Percentiles rank a stretch among this genome's conserved stretches.
These are phyloP conservation scores for Anableps anableps DNA, from an alignment of 2,797 vertebrate genomes.

Conservation along the genomic window DNA sequence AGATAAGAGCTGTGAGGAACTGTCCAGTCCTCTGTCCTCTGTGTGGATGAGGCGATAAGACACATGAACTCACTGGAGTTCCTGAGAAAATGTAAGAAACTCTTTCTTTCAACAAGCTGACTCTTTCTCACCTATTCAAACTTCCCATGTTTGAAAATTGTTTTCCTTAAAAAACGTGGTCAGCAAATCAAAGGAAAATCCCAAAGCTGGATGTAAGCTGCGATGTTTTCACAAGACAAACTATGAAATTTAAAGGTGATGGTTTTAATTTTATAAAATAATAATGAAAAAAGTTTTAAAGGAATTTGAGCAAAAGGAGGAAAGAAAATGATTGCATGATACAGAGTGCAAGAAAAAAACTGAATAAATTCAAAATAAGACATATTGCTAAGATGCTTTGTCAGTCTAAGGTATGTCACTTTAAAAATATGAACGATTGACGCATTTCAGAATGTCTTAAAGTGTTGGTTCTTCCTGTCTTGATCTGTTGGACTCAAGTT, in stretches of 20 bases:
- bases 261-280: background rate
- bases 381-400: background rate
- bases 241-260: background rate
- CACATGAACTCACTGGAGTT: constrained; percentile 30
- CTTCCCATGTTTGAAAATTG: background rate
- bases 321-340: background rate
- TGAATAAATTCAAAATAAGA: background rate
- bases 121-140: background rate
- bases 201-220: background rate
- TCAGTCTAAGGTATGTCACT: background rate
- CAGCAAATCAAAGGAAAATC: background rate
- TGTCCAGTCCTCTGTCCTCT: constrained; percentile 34
- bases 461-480: too few relatives aligned
- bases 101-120: background rate
- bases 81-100: constrained; percentile 55
- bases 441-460: too few relatives aligned
- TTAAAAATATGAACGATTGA: background rate
- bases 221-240: background rate
- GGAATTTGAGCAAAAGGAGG: background rate
- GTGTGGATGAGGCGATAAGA: constrained; percentile 45
- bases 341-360: too few relatives aligned
- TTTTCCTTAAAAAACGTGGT: background rate
- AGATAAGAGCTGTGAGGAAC: constrained; percentile 74
- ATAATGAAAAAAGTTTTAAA: too few relatives aligned
- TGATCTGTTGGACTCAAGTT: too few relatives aligned